phyloP scores from a whole-genome alignment of 2,888 invertebrate genomes.

The Timema cristinae region DNA sequence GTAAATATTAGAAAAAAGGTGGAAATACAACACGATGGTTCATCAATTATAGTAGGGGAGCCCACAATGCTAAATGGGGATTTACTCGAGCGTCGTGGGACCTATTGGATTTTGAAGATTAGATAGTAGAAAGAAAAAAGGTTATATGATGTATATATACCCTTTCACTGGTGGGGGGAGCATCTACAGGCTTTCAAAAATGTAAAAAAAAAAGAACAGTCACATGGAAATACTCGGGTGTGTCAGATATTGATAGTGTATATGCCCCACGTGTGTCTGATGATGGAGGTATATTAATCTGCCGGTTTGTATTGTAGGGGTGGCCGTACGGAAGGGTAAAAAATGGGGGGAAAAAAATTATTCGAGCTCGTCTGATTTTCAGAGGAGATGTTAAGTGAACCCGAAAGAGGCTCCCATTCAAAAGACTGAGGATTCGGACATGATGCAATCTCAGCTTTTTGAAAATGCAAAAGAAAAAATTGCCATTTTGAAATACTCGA shows the following conservation, averaged over 20 bases:
- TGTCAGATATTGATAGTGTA: conserved; percentile 5
- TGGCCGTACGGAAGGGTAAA: background rate
- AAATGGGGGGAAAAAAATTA: conserved; percentile 1
- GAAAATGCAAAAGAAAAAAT: background rate
- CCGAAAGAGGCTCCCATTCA: conserved; percentile 3
- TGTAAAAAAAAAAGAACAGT: background rate
- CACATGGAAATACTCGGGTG: conserved; percentile 2
- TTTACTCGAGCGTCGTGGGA: conserved; percentile 9
- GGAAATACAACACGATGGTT: no score
- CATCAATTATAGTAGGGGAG: conserved; percentile 11
- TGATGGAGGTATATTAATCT: background rate
- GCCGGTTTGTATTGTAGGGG: conserved; percentile 1
- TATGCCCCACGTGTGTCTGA: background rate
- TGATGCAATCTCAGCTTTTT: background rate
- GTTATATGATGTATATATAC: conserved; percentile 7
- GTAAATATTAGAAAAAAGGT: no score
- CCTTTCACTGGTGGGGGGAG: conserved; percentile 13
- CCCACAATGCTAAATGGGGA: conserved; percentile 4
- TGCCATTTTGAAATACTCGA: conserved; percentile 2
- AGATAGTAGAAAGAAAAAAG: conserved; percentile 2
- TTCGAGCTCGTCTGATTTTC: background rate
- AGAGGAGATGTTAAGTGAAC: conserved; percentile 4
- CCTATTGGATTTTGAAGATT: conserved; percentile 3
- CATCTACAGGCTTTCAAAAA: conserved; percentile 7
- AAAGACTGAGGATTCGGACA: background rate